phyloP scores from a whole-genome alignment of 2,888 invertebrate species.

The Campaea margaritaria region DNA sequence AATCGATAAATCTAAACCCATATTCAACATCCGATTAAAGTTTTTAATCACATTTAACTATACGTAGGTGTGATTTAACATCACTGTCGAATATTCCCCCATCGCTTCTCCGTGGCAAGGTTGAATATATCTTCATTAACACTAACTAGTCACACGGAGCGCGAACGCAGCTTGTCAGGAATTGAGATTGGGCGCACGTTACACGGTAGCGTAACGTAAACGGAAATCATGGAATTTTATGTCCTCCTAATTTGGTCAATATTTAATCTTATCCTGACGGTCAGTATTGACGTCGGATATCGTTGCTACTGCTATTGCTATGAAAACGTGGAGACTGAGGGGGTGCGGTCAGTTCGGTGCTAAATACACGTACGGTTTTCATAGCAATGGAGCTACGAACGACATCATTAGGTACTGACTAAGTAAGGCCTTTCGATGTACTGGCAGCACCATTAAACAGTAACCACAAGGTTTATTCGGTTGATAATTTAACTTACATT shows the following conservation, averaged over 20 bases:
- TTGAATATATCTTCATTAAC: constrained; percentile 73
- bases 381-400: no score
- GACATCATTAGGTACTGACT: no score
- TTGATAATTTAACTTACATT: constrained; percentile 6
- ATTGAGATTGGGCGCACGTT: constrained; percentile 45
- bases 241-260: no score
- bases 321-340: no score
- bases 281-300: no score
- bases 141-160: constrained; percentile 47
- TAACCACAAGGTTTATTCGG: not conserved
- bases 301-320: no score
- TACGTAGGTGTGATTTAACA: constrained; percentile 11
- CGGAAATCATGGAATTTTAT: not conserved
- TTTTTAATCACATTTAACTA: not conserved
- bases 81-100: constrained; percentile 33
- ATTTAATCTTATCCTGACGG: no score
- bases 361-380: no score
- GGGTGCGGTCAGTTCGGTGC: no score
- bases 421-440: no score
- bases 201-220: constrained; percentile 54
- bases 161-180: constrained; percentile 41
- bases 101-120: constrained; percentile 33
- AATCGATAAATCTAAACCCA: constrained; percentile 1
- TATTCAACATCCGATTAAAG: not conserved
- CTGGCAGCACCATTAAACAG: no score